Evolutionary conservation across 2,888 invertebrate species (phyloP).

Genomic region (Hirtodrosophila alboralis): DNA sequence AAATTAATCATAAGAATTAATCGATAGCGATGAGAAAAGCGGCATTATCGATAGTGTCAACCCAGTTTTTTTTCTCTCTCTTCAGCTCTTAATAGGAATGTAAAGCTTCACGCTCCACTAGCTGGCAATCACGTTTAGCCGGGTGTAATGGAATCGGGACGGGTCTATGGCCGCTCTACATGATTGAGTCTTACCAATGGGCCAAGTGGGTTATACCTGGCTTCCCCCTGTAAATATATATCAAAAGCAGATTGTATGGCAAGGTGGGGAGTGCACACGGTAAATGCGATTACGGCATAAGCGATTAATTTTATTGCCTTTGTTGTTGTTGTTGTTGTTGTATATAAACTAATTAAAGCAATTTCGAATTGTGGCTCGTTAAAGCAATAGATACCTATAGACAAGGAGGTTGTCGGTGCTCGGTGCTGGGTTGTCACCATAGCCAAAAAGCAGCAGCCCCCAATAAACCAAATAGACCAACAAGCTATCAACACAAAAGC

Average conservation of each 20-base stretch:
- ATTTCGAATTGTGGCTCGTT: slow-evolving; percentile 32
- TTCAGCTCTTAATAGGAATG: no score
- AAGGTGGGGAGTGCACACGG: slow-evolving; percentile 8
- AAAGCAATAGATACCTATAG: slow-evolving; percentile 21
- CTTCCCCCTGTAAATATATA: slow-evolving; percentile 25
- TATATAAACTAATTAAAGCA: slow-evolving; percentile 70
- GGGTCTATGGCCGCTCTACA: slow-evolving; percentile 49
- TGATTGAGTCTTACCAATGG: slow-evolving; percentile 60
- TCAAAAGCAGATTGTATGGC: slow-evolving; percentile 15
- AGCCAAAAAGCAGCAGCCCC: neutral
- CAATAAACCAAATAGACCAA: neutral
- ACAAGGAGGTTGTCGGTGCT: no score
- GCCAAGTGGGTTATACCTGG: neutral
- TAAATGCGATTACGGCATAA: slow-evolving; percentile 73
- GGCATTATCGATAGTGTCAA: no score
- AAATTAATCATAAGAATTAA: no score
- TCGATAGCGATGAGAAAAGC: no score
- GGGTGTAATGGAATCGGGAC: slow-evolving; percentile 62
- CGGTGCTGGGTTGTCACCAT: neutral
- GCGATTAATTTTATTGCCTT: slow-evolving; percentile 68
- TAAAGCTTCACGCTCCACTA: slow-evolving; percentile 62
- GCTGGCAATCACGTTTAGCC: slow-evolving; percentile 59
- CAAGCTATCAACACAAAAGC: slow-evolving; percentile 28
- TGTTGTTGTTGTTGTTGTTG: slow-evolving; percentile 24
- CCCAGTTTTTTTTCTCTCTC: no score